A percentile compares a stretch with the other conserved stretches of the same genome.
Evolutionary conservation across 2,888 invertebrate species (phyloP).

Genomic region (Camponotus fellah): DNA sequence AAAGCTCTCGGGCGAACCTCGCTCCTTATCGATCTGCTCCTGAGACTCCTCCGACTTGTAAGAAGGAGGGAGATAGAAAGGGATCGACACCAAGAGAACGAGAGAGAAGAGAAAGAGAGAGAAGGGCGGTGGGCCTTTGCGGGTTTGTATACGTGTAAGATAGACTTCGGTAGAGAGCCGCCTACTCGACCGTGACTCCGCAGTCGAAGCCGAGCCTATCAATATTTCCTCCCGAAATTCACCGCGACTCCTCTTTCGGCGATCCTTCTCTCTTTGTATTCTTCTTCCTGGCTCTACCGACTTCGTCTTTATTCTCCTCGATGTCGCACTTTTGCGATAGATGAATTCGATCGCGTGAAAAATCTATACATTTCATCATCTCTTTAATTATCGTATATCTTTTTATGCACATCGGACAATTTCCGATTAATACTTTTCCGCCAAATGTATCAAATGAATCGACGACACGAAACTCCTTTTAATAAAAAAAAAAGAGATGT

Average conservation of each 20-base stretch:
- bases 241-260: slow-evolving; percentile 70
- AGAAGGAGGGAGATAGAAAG: slow-evolving; percentile 70
- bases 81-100: slow-evolving; percentile 55
- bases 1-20: slow-evolving; percentile 83
- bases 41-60: slow-evolving; percentile 79
- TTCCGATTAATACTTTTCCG: slow-evolving; percentile 11
- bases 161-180: slow-evolving; percentile 81
- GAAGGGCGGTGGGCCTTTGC: slow-evolving; percentile 51
- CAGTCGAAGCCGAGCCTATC: slow-evolving; percentile 85
- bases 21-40: slow-evolving; percentile 85
- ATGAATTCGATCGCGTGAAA: background rate
- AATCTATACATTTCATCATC: slow-evolving; percentile 17
- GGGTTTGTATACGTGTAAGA: slow-evolving; percentile 74
- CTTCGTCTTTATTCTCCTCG: slow-evolving; percentile 39
- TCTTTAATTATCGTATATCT: background rate
- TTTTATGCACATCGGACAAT: background rate
- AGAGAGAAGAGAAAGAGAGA: slow-evolving; percentile 59
- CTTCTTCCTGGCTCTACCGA: slow-evolving; percentile 32
- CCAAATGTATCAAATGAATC: slow-evolving; percentile 29
- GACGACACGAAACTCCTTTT: slow-evolving; percentile 41
- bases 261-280: slow-evolving; percentile 63
- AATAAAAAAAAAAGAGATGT: background rate
- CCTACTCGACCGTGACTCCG: slow-evolving; percentile 86
- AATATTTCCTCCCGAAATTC: slow-evolving; percentile 84
- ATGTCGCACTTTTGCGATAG: background rate